These are phyloP conservation scores for Cyrtorhinus lividipennis DNA, from an alignment of 1,140 invertebrate species.

Conservation along the genomic window DNA sequence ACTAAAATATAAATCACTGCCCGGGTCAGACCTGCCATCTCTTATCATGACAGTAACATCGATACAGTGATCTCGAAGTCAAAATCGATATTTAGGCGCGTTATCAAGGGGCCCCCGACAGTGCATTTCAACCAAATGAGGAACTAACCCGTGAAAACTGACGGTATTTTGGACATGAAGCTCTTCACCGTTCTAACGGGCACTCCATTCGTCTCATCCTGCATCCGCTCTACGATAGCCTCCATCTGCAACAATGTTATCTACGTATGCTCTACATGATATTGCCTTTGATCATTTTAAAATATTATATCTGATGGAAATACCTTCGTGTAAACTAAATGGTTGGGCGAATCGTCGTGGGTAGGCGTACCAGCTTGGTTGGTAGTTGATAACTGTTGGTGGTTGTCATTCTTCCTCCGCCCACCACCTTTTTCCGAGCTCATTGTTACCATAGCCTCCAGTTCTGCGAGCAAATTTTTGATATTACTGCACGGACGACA, in stretches of 20 bases:
- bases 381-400: constrained; percentile 20
- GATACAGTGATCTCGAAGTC: no score
- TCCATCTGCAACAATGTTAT: constrained; percentile 84
- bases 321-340: constrained; percentile 47
- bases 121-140: no score
- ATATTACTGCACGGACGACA: no score
- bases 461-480: not conserved
- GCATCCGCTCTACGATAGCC: constrained; percentile 88
- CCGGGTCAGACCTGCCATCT: no score
- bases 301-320: constrained; percentile 9
- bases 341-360: constrained; percentile 40
- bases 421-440: constrained; percentile 35
- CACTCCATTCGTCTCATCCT: constrained; percentile 83
- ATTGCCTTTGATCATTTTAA: not conserved
- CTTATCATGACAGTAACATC: no score
- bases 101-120: no score
- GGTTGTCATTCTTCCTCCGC: constrained; percentile 25
- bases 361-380: constrained; percentile 24
- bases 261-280: no score
- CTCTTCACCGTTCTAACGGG: constrained; percentile 95
- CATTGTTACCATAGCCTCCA: constrained; percentile 35
- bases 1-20: no score
- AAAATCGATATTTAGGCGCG: no score
- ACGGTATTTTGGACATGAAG: constrained; percentile 98
- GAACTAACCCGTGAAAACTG: constrained; percentile 84